These are phyloP conservation scores for Callospermophilus lateralis DNA, from an alignment of 2,113 vertebrate species.

Conservation along the genomic window DNA sequence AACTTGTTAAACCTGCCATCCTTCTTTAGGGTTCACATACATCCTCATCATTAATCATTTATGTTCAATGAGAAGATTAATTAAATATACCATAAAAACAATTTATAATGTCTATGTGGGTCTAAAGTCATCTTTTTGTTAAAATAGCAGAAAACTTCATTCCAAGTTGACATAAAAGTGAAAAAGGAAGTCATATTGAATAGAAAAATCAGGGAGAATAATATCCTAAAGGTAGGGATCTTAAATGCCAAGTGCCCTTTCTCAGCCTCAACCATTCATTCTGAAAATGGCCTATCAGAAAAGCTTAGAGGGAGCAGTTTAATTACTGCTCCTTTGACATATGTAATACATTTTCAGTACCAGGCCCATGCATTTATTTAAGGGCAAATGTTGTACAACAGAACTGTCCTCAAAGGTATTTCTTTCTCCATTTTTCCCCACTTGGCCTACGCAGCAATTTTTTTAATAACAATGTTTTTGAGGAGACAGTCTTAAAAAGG, in stretches of 20 bases:
- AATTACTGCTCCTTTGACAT: conserved; percentile 88
- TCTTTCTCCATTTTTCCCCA: conserved; percentile 78
- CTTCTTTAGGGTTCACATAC: conserved; percentile 31
- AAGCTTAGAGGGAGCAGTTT: conserved; percentile 85
- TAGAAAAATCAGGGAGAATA: conserved; percentile 83
- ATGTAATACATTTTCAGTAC: conserved; percentile 86
- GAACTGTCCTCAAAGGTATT: conserved; percentile 85
- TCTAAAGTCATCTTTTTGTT: conserved; percentile 56
- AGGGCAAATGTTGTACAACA: conserved; percentile 83
- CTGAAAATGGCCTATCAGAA: conserved; percentile 86
- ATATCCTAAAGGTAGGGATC: conserved; percentile 85
- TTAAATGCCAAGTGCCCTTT: conserved; percentile 84
- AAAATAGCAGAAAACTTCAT: conserved; percentile 67
- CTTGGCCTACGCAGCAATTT: conserved; percentile 60
- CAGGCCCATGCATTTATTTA: conserved; percentile 84
- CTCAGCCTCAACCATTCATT: conserved; percentile 85
- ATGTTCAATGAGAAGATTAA: conserved; percentile 52
- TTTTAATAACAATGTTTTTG: conserved; percentile 76
- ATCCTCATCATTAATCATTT: conserved; percentile 50
- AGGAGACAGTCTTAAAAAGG: conserved; percentile 75
- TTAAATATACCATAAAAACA: conserved; percentile 13
- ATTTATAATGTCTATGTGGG: conserved; percentile 58
- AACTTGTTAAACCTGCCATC: conserved; percentile 10
- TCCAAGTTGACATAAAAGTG: conserved; percentile 40
- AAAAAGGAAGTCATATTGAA: conserved; percentile 72